These are phyloP conservation scores for Petrolisthes cinctipes DNA, from an alignment of 2,888 invertebrate genomes.

Conservation along the genomic window DNA sequence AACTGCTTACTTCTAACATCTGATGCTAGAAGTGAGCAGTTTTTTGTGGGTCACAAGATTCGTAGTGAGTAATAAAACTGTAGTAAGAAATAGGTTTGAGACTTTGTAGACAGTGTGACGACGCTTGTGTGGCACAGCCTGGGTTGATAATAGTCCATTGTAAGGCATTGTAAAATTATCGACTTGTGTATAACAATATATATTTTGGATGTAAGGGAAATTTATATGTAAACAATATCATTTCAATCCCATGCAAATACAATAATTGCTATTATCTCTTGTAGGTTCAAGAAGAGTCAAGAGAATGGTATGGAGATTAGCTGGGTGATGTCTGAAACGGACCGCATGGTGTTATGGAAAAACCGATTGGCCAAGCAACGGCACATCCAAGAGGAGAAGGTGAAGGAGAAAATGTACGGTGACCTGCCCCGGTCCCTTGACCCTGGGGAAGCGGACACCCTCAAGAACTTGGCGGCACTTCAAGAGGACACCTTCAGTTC, in stretches of 20 bases:
- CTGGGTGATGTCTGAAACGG: constrained; percentile 70
- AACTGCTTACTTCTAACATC: too few relatives aligned
- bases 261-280: neutral
- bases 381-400: constrained; percentile 43
- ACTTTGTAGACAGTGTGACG: too few relatives aligned
- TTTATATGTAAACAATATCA: too few relatives aligned
- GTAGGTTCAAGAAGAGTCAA: constrained; percentile 68
- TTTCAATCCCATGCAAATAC: neutral
- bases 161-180: too few relatives aligned
- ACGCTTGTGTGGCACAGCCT: too few relatives aligned
- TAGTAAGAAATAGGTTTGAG: neutral
- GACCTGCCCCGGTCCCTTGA: constrained; percentile 38
- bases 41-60: too few relatives aligned
- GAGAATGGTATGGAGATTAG: constrained; percentile 70
- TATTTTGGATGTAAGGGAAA: too few relatives aligned
- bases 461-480: constrained; percentile 41
- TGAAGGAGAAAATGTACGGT: constrained; percentile 40
- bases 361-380: constrained; percentile 58
- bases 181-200: too few relatives aligned
- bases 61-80: neutral
- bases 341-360: constrained; percentile 68
- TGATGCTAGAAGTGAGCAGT: too few relatives aligned
- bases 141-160: too few relatives aligned
- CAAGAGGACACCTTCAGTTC: constrained; percentile 47
- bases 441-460: constrained; percentile 38